These are phyloP conservation scores for Lingula anatina DNA, from an alignment of 2,888 invertebrate genomes.

Conservation along the genomic window DNA sequence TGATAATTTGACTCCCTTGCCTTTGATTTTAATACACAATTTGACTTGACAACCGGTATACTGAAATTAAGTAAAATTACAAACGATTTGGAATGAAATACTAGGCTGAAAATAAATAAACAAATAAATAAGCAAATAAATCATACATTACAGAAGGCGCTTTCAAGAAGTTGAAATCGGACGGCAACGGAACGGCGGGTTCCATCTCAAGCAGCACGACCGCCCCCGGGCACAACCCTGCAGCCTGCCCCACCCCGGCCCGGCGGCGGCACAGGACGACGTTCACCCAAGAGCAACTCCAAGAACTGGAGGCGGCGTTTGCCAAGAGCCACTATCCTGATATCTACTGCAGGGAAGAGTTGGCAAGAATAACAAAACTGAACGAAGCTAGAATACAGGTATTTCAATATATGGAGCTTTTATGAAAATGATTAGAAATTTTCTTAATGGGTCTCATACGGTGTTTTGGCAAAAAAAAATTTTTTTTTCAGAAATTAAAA, in stretches of 20 bases:
- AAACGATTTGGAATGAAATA: no score
- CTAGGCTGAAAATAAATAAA: no score
- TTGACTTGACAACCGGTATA: no score
- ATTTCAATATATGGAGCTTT: no score
- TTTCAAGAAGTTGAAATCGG: conserved; percentile 95
- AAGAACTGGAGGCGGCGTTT: conserved; percentile 97
- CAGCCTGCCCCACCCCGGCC: conserved; percentile 87
- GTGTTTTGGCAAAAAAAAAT: no score
- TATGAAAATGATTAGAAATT: no score
- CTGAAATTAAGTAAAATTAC: no score
- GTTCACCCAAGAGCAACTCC: conserved; percentile 98
- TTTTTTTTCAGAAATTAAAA: no score
- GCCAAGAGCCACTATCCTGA: conserved; percentile 99
- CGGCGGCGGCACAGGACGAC: conserved; percentile 95
- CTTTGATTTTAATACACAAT: no score
- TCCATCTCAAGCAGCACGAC: conserved; percentile 83
- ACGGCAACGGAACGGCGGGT: conserved; percentile 63
- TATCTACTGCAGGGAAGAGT: conserved; percentile 98
- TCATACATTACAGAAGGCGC: conserved; percentile 95
- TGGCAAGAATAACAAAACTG: conserved; percentile 96
- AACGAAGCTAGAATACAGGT: conserved; percentile 99
- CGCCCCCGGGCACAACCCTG: conserved; percentile 78
- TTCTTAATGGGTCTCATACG: no score
- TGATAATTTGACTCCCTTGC: no score
- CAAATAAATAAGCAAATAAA: no score